Base-by-base conservation (phyloP, 2,113 vertebrate species). In the Corythornis madagascariensis region DNA sequence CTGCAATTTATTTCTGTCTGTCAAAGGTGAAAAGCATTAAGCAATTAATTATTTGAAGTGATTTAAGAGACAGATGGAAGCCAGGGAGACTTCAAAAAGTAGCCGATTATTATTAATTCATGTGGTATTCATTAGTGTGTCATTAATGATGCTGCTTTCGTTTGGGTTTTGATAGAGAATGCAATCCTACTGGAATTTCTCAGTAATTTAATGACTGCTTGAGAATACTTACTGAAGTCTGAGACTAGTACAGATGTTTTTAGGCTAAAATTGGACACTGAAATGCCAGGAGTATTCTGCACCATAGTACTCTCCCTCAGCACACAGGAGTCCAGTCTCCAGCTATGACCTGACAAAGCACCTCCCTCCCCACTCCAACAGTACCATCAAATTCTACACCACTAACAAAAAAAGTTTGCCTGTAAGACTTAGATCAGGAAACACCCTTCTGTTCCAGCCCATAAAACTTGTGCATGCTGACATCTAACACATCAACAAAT, bases 71-170 rank as follows among this genome's bases (percentile, higher is more conserved):
- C 86, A 96, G 92, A 92, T 92, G 91, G 92, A 94, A 94, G 63
- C 47, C 92, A 93, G 93, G 81, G 89, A 95, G 95, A 96, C 95
- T 96, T 97, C 60, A 96, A 93, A 81, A 97, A 94, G 63, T 97
- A 83, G 72, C 65, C n/a, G 2, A 96, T 92, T 92, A 95, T 95
- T 97, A 97, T 90, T 97, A 96, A 97, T 97, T 97, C 87, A 96
- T 94, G 78, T 33, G 73, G 29, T 93, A 95, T 96, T 97, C 92
- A 96, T 97, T 97, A 95, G 89, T 71, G 86, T 61, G 78, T 77
- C 86, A 87, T 91, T 96, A 96, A 95, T 96, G 83, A 93, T 86
- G 88, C n/a, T 70, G 91, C 56, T 78, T 84, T 91, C 89, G 19
- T 94, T 96, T 95, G 74, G n/a, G 84, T 94, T 94, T 93, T 90